Conservation (phyloP, 2,113 vertebrate species). For the Jacana jacana region DNA sequence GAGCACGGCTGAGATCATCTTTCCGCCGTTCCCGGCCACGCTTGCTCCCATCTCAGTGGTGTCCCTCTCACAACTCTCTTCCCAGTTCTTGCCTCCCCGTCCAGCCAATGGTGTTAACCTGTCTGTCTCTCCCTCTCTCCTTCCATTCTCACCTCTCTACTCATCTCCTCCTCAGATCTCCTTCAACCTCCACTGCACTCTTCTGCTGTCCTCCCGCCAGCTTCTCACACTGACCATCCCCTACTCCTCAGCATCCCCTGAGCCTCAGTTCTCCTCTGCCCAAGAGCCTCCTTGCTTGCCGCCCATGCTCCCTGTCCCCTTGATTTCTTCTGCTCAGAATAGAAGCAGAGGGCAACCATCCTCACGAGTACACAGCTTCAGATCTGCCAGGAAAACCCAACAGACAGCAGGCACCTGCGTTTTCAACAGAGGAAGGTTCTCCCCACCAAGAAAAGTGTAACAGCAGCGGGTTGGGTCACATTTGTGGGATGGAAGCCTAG, state of each 20-base stretch:
- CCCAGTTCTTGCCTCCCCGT: neutral
- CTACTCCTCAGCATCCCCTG: too few species aligned
- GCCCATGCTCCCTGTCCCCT: neutral
- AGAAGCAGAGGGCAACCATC: neutral
- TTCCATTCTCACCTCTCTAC: accelerated
- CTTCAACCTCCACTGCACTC: neutral
- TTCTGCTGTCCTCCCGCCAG: neutral
- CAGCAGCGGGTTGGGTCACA: neutral
- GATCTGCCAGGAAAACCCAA: neutral
- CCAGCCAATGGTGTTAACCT: too few species aligned
- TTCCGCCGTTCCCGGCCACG: accelerated
- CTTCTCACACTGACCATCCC: neutral
- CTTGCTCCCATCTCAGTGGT: neutral
- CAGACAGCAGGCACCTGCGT: accelerated
- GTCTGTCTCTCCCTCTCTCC: neutral
- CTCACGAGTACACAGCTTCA: neutral
- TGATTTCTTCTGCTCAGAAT: neutral
- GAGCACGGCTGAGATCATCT: neutral
- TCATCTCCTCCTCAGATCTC: neutral
- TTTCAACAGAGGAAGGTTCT: neutral
- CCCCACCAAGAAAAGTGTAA: neutral
- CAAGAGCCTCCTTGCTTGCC: neutral
- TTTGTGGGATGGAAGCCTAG: neutral
- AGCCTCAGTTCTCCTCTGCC: neutral
- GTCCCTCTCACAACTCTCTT: neutral